These are phyloP conservation scores for Drosophila mimetica DNA, from an alignment of 2,888 invertebrate species.

Conservation along the genomic window DNA sequence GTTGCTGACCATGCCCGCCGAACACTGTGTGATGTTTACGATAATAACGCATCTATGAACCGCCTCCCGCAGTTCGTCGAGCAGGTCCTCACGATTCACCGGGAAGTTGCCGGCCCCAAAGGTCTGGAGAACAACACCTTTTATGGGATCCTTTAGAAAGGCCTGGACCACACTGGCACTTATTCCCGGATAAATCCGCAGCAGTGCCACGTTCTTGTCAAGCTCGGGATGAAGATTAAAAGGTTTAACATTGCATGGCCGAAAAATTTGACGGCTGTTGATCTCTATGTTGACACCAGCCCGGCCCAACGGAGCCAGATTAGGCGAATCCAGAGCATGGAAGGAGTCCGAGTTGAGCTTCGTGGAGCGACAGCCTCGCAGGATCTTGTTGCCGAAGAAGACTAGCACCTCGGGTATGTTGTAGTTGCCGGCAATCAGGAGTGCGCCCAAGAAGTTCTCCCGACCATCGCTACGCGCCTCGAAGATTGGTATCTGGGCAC, in stretches of 20 bases:
- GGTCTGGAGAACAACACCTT: slow-evolving; percentile 93
- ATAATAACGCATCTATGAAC: slow-evolving; percentile 91
- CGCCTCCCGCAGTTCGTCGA: slow-evolving; percentile 89
- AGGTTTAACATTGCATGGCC: slow-evolving; percentile 86
- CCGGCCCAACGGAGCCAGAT: slow-evolving; percentile 91
- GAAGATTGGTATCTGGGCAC: slow-evolving; percentile 97
- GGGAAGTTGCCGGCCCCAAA: slow-evolving; percentile 98
- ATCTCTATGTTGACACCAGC: slow-evolving; percentile 91
- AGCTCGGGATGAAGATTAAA: slow-evolving; percentile 90
- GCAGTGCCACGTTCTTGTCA: slow-evolving; percentile 92
- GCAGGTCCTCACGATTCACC: slow-evolving; percentile 90
- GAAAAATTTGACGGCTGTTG: slow-evolving; percentile 85
- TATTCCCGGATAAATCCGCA: slow-evolving; percentile 96
- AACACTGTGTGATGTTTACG: slow-evolving; percentile 96
- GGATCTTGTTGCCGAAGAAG: slow-evolving; percentile 93
- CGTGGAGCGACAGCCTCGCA: slow-evolving; percentile 90
- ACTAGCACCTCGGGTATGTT: slow-evolving; percentile 97
- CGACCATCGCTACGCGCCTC: slow-evolving; percentile 96
- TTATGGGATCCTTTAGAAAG: slow-evolving; percentile 90
- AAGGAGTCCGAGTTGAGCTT: slow-evolving; percentile 80
- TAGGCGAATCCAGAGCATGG: slow-evolving; percentile 87
- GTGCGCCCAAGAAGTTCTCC: slow-evolving; percentile 95
- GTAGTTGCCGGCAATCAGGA: slow-evolving; percentile 94
- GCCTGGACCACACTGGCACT: slow-evolving; percentile 89
- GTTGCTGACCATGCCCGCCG: slow-evolving; percentile 90